phyloP scores from a whole-genome alignment of 2,113 vertebrate species.

The Esox niger region DNA sequence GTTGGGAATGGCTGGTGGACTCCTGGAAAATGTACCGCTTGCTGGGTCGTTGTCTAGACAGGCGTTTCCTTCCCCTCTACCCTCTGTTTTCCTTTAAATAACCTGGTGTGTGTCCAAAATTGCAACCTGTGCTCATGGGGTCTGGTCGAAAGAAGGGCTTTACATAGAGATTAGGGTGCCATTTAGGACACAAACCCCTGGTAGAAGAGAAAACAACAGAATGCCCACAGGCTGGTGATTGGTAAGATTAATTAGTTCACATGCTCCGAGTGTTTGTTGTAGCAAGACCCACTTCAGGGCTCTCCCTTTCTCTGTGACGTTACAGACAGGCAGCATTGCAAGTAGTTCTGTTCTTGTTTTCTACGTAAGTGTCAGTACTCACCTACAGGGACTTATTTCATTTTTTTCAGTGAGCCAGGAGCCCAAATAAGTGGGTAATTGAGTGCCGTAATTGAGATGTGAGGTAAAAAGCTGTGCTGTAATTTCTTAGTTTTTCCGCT shows the following conservation, averaged over 20 bases:
- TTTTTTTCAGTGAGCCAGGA: constrained; percentile 1
- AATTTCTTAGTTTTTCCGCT: constrained; percentile 18
- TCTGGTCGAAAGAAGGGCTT: too few relatives aligned
- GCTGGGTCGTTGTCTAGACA: constrained; percentile 75
- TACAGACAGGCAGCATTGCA: constrained; percentile 21
- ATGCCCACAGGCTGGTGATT: constrained; percentile 70
- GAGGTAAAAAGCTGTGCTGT: constrained; percentile 12
- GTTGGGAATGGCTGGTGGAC: constrained; percentile 51
- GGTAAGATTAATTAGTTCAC: constrained; percentile 78
- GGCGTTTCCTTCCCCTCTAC: constrained; percentile 75
- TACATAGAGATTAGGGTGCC: too few relatives aligned
- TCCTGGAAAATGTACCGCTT: constrained; percentile 71
- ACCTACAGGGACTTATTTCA: constrained; percentile 1
- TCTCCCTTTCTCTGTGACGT: not conserved
- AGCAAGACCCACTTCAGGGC: constrained; percentile 31
- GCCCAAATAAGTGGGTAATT: constrained; percentile 37
- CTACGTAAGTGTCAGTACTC: constrained; percentile 20
- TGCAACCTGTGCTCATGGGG: too few relatives aligned
- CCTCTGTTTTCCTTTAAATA: constrained; percentile 73
- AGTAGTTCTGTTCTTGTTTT: constrained; percentile 25
- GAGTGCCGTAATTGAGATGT: too few relatives aligned
- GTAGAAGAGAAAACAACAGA: constrained; percentile 65
- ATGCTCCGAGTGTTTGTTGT: constrained; percentile 59
- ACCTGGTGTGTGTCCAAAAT: constrained; percentile 35
- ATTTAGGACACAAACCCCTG: too few relatives aligned